These are phyloP conservation scores for Crotalus helleri DNA, from an alignment of 2,113 vertebrate genomes.

Conservation along the genomic window DNA sequence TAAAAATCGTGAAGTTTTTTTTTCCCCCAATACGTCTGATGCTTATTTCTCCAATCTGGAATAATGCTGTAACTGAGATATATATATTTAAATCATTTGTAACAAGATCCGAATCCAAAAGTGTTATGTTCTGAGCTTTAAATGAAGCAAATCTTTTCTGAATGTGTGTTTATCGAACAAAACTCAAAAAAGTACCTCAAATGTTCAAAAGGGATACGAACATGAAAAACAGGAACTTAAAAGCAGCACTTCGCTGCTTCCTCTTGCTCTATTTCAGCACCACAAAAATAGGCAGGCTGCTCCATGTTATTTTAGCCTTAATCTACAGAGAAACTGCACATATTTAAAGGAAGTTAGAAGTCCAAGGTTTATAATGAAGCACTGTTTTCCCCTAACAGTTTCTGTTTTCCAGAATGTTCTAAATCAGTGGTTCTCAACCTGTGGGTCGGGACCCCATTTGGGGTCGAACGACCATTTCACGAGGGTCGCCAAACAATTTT, in stretches of 20 bases:
- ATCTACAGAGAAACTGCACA: background rate
- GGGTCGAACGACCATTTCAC: too few species aligned
- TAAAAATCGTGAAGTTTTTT: background rate
- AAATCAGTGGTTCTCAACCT: background rate
- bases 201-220: background rate
- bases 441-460: too few species aligned
- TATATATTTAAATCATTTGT: background rate
- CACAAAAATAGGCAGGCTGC: background rate
- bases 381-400: background rate
- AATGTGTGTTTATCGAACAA: background rate
- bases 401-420: background rate
- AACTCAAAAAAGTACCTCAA: background rate
- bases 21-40: background rate
- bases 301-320: background rate
- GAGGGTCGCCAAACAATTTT: too few species aligned
- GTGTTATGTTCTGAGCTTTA: background rate
- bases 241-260: background rate
- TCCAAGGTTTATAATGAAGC: background rate
- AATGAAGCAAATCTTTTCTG: background rate
- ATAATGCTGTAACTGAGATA: background rate
- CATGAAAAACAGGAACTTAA: background rate
- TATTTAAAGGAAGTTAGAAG: background rate
- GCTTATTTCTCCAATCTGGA: background rate
- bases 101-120: background rate
- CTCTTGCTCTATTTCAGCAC: background rate